phyloP scores from a whole-genome alignment of 2,113 vertebrate species.

The Hemichromis elongatus region DNA sequence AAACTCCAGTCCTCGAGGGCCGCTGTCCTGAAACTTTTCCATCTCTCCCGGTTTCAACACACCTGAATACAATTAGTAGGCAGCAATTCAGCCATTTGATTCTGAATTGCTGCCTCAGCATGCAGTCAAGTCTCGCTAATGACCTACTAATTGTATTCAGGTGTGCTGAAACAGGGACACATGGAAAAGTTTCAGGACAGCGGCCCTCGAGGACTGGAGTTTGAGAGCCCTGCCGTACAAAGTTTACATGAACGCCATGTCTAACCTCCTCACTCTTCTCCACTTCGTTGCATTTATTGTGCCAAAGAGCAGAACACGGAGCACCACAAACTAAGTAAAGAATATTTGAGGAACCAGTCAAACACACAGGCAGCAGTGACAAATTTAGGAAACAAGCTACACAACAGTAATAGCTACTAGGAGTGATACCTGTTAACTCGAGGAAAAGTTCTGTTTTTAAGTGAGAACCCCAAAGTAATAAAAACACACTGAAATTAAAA shows the following conservation, averaged over 20 bases:
- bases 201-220: no score
- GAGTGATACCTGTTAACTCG: neutral
- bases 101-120: no score
- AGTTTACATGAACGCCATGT: neutral
- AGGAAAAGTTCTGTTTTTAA: neutral
- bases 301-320: neutral
- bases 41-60: no score
- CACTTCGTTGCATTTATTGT: neutral
- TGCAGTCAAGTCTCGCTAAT: no score
- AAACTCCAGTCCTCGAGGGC: no score
- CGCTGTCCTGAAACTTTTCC: no score
- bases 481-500: neutral
- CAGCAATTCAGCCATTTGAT: no score
- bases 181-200: no score
- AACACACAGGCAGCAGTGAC: neutral
- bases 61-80: no score
- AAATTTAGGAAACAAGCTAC: conserved; percentile 6
- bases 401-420: neutral
- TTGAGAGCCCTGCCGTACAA: no score
- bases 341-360: neutral
- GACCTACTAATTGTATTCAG: no score
- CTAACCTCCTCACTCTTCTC: neutral
- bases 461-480: neutral
- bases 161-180: no score
- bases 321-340: neutral